Conservation (phyloP, 2,113 vertebrate genomes). For the Nestor notabilis region DNA sequence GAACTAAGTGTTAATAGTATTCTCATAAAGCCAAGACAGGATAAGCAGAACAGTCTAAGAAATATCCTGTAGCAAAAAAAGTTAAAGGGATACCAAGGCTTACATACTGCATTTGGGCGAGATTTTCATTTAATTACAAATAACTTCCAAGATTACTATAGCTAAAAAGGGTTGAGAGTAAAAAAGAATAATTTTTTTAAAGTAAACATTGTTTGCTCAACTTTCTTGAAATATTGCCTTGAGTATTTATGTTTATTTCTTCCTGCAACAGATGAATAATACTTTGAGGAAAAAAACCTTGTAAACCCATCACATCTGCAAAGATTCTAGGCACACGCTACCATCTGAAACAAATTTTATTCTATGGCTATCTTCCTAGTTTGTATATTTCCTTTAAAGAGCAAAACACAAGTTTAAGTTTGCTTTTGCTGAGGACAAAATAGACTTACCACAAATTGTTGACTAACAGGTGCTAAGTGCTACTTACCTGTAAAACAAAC, state of each 20-base stretch:
- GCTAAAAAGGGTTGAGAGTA: background rate
- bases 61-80: background rate
- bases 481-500: conserved; percentile 67
- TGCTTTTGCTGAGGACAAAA: background rate
- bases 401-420: background rate
- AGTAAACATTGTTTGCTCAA: background rate
- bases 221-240: background rate
- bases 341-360: background rate
- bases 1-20: background rate
- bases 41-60: background rate
- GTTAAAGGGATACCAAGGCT: background rate
- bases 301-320: background rate
- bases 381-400: background rate
- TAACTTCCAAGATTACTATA: background rate
- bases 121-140: background rate
- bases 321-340: background rate
- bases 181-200: background rate
- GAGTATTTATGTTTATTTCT: conserved; percentile 6
- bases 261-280: background rate
- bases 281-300: background rate
- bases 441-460: conserved; percentile 17
- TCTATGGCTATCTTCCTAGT: background rate
- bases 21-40: background rate
- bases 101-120: background rate
- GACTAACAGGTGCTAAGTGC: background rate